A percentile compares a stretch with the other conserved stretches of the same genome.
phyloP scores from a whole-genome alignment of 2,888 invertebrate species.

The Vanessa cardui region DNA sequence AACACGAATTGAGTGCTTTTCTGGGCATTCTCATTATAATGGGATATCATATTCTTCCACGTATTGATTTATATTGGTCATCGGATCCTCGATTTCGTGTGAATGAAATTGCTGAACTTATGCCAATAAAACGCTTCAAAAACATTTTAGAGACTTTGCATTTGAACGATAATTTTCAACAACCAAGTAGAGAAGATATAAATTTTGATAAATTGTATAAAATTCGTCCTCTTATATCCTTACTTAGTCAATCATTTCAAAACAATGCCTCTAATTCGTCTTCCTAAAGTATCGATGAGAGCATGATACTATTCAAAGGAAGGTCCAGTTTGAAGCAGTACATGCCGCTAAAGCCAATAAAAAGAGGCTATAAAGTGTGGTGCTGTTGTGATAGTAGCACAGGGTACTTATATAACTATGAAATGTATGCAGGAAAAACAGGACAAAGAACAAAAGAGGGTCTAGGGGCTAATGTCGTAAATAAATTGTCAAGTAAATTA shows the following conservation, averaged over 20 bases:
- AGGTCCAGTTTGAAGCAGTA: constrained; percentile 40
- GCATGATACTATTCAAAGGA: constrained; percentile 44
- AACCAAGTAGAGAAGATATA: constrained; percentile 37
- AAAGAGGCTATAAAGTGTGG: constrained; percentile 40
- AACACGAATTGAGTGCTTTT: constrained; percentile 42
- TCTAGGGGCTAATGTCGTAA: constrained; percentile 44
- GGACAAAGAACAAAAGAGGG: constrained; percentile 40
- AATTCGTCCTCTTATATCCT: constrained; percentile 6
- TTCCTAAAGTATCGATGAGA: constrained; percentile 21
- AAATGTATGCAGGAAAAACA: constrained; percentile 45
- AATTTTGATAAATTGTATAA: constrained; percentile 22
- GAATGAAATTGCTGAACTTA: constrained; percentile 42
- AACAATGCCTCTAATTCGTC: constrained; percentile 15
- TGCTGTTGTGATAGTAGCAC: constrained; percentile 32
- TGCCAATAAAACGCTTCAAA: constrained; percentile 42
- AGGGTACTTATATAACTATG: constrained; percentile 42
- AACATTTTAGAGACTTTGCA: constrained; percentile 43
- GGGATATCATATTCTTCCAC: constrained; percentile 41
- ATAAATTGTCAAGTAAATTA: constrained; percentile 30
- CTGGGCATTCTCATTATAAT: constrained; percentile 44
- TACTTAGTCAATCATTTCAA: constrained; percentile 3
- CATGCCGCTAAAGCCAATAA: constrained; percentile 39
- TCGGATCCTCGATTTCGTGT: constrained; percentile 43
- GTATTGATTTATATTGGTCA: constrained; percentile 46
- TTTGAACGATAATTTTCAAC: constrained; percentile 43